Evolutionary conservation across 1,140 invertebrate genomes (phyloP).

Genomic region (Brachionus manjavacas): DNA sequence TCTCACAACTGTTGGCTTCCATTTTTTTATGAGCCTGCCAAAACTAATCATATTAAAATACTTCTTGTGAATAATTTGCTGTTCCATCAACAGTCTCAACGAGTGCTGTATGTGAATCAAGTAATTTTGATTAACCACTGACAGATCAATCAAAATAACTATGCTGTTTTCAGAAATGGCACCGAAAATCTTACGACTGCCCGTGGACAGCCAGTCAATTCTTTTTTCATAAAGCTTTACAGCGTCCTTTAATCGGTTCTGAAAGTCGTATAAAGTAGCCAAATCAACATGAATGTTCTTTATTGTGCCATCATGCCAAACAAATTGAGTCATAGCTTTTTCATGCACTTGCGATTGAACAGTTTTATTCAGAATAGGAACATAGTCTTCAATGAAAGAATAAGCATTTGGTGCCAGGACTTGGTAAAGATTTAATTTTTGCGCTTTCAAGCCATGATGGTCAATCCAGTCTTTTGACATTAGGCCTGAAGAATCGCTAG

Average conservation of each 20-base stretch:
- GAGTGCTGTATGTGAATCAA: constrained; percentile 58
- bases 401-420: constrained; percentile 57
- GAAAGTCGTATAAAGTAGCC: constrained; percentile 57
- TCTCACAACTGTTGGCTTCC: constrained; percentile 54
- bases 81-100: constrained; percentile 55
- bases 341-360: constrained; percentile 59
- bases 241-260: constrained; percentile 54
- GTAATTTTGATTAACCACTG: constrained; percentile 55
- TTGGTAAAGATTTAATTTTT: constrained; percentile 55
- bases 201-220: constrained; percentile 55
- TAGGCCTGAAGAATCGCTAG: constrained; percentile 48
- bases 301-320: constrained; percentile 57
- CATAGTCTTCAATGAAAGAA: constrained; percentile 56
- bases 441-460: constrained; percentile 57
- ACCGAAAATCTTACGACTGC: constrained; percentile 56
- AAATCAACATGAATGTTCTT: constrained; percentile 58
- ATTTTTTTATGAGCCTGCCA: constrained; percentile 50
- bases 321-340: constrained; percentile 55
- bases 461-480: constrained; percentile 54
- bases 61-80: constrained; percentile 56
- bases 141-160: constrained; percentile 56
- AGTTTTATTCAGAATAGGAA: constrained; percentile 56
- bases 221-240: constrained; percentile 55
- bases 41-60: constrained; percentile 58
- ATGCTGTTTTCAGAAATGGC: constrained; percentile 56